Base-by-base conservation (phyloP, 2,113 vertebrate genomes). In the Philantomba maxwellii region DNA sequence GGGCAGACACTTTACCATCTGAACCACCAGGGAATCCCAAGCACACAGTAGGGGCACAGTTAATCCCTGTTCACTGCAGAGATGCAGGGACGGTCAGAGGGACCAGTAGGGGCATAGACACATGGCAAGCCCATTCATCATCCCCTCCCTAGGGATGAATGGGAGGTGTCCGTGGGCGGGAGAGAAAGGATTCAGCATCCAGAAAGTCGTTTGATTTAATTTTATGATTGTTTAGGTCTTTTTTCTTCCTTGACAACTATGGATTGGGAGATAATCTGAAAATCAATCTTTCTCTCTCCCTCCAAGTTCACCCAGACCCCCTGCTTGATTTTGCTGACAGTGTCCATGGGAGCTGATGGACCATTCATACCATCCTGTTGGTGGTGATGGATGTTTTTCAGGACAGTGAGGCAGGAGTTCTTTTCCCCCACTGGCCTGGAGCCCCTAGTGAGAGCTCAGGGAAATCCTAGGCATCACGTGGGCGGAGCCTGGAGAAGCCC, bases 151-250 rank as follows among this genome's bases (percentile, higher is more conserved):
- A 90, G 97, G 98, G 97, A 55, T 30, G 4, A 26, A 97, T 78
- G 66, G 97, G 95, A 96, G 93, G 93, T 45, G 45, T 75, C 66
- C 2, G 4, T 28, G 55, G 55, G 94, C 0, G 28, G 94, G 90
- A 83, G 92, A 95, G 97, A 70, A 94, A 80, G 36, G 60, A 97
- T 84, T 92, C 96, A 80, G 93, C 88, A 70, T 96, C 92, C 89
- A 96, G 93, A 97, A 98, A 95, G 96, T 97, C 89, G 92, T 98
- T 97, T 98, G 92, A 97, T 96, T 98, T 98, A 97, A 98, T 98
- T 98, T 98, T 93, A 94, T 30, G 87, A 97, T 93, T 97, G 92
- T 97, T 98, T 97, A 60, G 92, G 95, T 96, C 93, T 95, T 98
- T 98, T 97, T 94, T 98, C 97, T 98, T 86, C 70, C 96, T 92